Evolutionary conservation across 2,113 vertebrate species (phyloP).

Genomic region (Microcebus ravelobensis): DNA sequence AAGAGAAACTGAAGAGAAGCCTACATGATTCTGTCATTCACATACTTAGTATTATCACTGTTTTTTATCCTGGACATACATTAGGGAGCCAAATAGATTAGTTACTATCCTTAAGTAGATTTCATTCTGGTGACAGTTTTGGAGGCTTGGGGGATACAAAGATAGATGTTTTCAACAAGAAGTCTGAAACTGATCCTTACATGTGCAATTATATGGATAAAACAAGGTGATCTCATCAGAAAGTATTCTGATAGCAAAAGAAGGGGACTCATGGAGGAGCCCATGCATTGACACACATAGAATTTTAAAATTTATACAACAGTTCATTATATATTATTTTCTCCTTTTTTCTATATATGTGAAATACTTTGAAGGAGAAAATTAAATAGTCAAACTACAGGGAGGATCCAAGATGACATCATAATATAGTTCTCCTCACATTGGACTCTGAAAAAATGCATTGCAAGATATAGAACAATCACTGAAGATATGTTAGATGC

Average conservation of each 20-base stretch:
- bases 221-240: background rate
- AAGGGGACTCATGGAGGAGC: background rate
- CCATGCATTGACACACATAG: fast-evolving
- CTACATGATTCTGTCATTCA: background rate
- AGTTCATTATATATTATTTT: background rate
- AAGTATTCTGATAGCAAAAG: background rate
- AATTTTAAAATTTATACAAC: background rate
- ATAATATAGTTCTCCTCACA: background rate
- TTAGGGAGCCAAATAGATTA: background rate
- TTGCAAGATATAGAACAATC: background rate
- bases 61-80: background rate
- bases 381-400: background rate
- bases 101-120: background rate
- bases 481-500: no score
- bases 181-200: background rate
- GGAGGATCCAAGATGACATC: background rate
- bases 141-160: background rate
- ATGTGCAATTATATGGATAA: background rate
- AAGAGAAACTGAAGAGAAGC: background rate
- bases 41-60: background rate
- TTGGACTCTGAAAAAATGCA: background rate
- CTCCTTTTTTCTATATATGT: background rate
- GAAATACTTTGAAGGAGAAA: background rate
- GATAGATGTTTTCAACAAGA: background rate
- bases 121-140: background rate